Evolutionary conservation across 2,888 invertebrate species (phyloP).

Genomic region (Clusia tigrina): DNA sequence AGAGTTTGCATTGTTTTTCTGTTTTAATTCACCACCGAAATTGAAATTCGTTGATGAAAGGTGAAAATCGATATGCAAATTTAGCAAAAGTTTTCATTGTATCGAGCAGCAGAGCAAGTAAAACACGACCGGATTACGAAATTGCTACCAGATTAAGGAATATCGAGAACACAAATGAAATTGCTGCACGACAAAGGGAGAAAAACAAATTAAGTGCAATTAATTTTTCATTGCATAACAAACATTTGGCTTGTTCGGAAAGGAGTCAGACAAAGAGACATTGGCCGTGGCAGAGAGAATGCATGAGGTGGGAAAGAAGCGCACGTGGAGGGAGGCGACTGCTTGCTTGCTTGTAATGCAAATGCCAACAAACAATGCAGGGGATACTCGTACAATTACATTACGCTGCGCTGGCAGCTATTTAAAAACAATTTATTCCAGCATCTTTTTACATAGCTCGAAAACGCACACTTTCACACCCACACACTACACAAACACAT

Average conservation of each 20-base stretch:
- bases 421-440: constrained; percentile 52
- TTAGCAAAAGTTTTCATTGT: background rate
- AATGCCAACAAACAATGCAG: background rate
- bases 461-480: too few species aligned
- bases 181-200: background rate
- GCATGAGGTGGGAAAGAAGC: background rate
- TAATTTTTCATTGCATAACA: constrained; percentile 16
- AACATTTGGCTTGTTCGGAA: constrained; percentile 4
- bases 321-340: background rate
- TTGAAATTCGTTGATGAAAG: too few species aligned
- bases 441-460: background rate
- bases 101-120: background rate
- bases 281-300: too few species aligned
- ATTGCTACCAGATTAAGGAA: background rate
- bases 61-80: background rate
- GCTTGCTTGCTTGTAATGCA: background rate
- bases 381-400: background rate
- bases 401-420: constrained; percentile 37
- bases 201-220: constrained; percentile 11
- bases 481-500: background rate
- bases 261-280: constrained; percentile 1
- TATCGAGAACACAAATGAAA: background rate
- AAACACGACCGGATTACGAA: background rate
- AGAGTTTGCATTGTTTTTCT: too few species aligned
- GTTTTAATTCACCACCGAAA: too few species aligned